phyloP scores from a whole-genome alignment of 1,140 invertebrate species.

The Alviniconcha marisindica region DNA sequence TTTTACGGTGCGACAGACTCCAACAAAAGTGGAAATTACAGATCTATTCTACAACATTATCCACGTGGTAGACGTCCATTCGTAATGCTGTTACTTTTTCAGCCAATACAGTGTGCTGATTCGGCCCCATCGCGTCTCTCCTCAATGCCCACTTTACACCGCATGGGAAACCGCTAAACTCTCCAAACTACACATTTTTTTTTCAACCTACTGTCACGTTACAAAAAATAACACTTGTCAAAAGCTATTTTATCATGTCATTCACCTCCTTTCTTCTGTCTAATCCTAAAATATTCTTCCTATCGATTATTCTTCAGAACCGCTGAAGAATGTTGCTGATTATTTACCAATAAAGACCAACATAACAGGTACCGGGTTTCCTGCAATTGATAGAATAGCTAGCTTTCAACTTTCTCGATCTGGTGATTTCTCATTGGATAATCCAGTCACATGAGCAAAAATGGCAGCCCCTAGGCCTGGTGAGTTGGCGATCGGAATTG shows the following conservation, averaged over 20 bases:
- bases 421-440: slow-evolving; percentile 43
- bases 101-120: not conserved
- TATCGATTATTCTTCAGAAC: too few species aligned
- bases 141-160: not conserved
- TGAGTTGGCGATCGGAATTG: slow-evolving; percentile 56
- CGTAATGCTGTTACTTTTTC: not conserved
- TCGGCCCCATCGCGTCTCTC: not conserved
- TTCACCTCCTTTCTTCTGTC: too few species aligned
- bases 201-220: not conserved
- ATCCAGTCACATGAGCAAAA: slow-evolving; percentile 42
- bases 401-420: slow-evolving; percentile 42
- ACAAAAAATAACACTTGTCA: not conserved
- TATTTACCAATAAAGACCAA: too few species aligned
- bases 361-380: too few species aligned
- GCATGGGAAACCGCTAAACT: not conserved
- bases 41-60: not conserved
- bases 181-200: slow-evolving; percentile 12
- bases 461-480: slow-evolving; percentile 64
- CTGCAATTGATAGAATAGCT: slow-evolving; percentile 31
- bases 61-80: not conserved
- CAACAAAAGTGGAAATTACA: not conserved
- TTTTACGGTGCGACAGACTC: not conserved
- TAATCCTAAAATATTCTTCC: too few species aligned
- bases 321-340: too few species aligned
- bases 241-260: too few species aligned